Percentiles rank a stretch among this genome's conserved stretches.
Evolutionary conservation across 2,888 invertebrate genomes (phyloP).

Genomic region (Metellina segmentata): DNA sequence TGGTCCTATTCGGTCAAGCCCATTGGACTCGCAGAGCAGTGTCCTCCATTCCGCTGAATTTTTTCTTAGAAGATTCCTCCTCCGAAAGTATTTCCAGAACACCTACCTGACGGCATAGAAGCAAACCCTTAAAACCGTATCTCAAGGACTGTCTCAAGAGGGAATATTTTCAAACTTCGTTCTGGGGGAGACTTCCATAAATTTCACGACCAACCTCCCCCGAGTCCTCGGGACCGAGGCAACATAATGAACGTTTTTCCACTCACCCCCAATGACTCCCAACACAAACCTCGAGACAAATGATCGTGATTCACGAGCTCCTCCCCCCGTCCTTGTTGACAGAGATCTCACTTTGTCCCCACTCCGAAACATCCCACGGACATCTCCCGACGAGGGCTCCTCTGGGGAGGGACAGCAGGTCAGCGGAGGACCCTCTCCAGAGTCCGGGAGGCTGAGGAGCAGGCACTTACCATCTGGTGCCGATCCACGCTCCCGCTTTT

Average conservation of each 20-base stretch:
- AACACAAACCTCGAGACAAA: slow-evolving; percentile 38
- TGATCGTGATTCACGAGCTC: slow-evolving; percentile 65
- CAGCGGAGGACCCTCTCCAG: slow-evolving; percentile 63
- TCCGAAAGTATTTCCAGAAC: too few relatives aligned
- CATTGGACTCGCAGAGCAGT: too few relatives aligned
- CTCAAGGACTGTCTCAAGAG: too few relatives aligned
- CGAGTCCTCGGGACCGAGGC: neutral
- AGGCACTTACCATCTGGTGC: slow-evolving; percentile 67
- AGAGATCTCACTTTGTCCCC: slow-evolving; percentile 68
- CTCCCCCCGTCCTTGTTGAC: slow-evolving; percentile 56
- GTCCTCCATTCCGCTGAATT: too few relatives aligned
- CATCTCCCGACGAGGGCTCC: slow-evolving; percentile 31
- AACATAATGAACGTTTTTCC: neutral
- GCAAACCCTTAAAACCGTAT: too few relatives aligned
- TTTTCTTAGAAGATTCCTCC: too few relatives aligned
- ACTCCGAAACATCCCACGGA: slow-evolving; percentile 72
- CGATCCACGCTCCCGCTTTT: slow-evolving; percentile 30
- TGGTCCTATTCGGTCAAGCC: too few relatives aligned
- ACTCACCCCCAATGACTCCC: slow-evolving; percentile 15
- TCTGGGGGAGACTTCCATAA: too few relatives aligned
- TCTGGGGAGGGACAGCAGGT: slow-evolving; percentile 66
- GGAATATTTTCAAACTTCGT: too few relatives aligned
- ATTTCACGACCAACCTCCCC: neutral
- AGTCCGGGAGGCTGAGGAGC: slow-evolving; percentile 50
- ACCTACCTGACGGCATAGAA: too few relatives aligned